Base-by-base conservation (phyloP, 1,140 invertebrate genomes). In the Dryas iulia region DNA sequence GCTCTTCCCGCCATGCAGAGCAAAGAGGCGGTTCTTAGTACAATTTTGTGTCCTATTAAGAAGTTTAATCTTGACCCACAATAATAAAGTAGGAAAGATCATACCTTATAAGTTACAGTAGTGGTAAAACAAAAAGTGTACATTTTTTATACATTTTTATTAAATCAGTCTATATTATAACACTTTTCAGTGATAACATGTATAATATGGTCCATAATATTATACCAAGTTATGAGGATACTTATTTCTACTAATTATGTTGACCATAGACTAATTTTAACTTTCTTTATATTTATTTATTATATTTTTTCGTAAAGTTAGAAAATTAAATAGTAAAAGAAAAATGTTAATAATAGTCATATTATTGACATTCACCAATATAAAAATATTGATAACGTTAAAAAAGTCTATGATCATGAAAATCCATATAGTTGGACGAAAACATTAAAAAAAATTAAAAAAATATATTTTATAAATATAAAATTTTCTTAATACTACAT, bases 211-310 rank as follows among this genome's bases (percentile, higher is more conserved):
- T 39, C 12, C 1, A 47, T n/a, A n/a, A n/a, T n/a, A 47, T 21
- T 47, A 8, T 21, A 21, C 21, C n/a, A n/a, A n/a, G n/a, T n/a
- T n/a, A n/a, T n/a, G n/a, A n/a, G n/a, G n/a, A 18, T 18, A 47
- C 6, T 14, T 14, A 6, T 18, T 39, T 28, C 33, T 63, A 24
- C 23, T 54, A 53, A 62, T 21, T 67, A 62, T 12, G 52, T 56
- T 71, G 59, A 74, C 69, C 72, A 74, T 74, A 74, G 68, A 70
- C 69, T 74, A 64, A 23, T 30, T 39, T 61, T 24, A 28, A 63
- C 66, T 65, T 66, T 59, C 59, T 30, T 59, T 12, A 25, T 12
- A 7, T n/a, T n/a, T n/a, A n/a, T n/a, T n/a, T n/a, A 47, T 47
- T 47, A 8, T 21, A 18, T 3, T 28, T 2, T 28, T 47, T 7